Evolutionary conservation across 2,113 vertebrate genomes (phyloP).

Genomic region (Butastur rufipennis): DNA sequence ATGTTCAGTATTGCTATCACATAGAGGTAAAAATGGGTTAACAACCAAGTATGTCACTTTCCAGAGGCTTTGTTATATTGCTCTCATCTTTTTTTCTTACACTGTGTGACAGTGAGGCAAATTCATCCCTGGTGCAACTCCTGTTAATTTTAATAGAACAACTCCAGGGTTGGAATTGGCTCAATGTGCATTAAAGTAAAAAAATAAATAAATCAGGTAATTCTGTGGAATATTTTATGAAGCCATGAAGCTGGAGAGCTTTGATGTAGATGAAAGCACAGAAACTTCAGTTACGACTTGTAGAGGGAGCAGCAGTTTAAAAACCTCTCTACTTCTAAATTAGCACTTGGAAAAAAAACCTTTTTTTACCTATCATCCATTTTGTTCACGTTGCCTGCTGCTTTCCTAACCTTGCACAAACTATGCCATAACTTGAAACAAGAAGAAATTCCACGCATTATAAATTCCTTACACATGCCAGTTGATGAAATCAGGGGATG

Average conservation of each 20-base stretch:
- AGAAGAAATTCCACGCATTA: neutral
- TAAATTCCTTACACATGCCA: neutral
- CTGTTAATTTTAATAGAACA: neutral
- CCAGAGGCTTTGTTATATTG: neutral
- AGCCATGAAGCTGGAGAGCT: neutral
- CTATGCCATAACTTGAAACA: neutral
- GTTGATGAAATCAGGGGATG: neutral
- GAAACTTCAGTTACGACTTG: constrained; percentile 10
- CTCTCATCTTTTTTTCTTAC: neutral
- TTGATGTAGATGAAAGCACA: constrained; percentile 45
- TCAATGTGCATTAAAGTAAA: neutral
- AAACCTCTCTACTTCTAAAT: neutral
- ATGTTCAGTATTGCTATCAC: neutral
- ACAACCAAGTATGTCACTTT: neutral
- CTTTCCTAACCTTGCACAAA: neutral
- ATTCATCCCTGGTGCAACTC: neutral
- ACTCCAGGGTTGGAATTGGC: neutral
- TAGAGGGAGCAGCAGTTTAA: neutral
- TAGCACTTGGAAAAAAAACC: neutral
- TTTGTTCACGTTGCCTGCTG: neutral
- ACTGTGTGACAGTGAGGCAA: neutral
- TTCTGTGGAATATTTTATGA: neutral
- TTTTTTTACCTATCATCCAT: neutral
- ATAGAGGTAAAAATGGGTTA: constrained; percentile 10
- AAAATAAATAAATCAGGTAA: neutral